Evolutionary conservation across 1,140 invertebrate genomes (phyloP).

Genomic region (Protaetia brevitarsis): DNA sequence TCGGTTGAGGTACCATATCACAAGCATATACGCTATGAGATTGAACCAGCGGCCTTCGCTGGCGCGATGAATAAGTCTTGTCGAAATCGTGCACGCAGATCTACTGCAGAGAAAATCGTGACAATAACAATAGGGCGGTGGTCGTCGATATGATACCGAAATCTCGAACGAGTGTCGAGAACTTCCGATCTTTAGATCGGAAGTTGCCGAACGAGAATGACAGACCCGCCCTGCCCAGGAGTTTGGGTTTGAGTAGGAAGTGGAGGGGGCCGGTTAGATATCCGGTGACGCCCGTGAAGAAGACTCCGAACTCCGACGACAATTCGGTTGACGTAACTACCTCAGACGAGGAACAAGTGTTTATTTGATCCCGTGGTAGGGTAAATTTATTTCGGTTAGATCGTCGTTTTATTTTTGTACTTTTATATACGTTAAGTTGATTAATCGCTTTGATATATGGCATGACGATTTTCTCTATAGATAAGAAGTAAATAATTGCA

Average conservation of each 20-base stretch:
- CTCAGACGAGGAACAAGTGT: constrained; percentile 48
- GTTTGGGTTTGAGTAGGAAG: constrained; percentile 53
- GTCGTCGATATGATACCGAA: constrained; percentile 43
- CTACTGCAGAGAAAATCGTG: constrained; percentile 26
- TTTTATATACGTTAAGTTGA: no score
- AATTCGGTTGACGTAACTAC: constrained; percentile 30
- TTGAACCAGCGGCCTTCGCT: no score
- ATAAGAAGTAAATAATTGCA: no score
- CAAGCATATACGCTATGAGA: constrained; percentile 45
- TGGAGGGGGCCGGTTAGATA: constrained; percentile 59
- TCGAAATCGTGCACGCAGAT: constrained; percentile 42
- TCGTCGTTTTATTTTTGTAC: no score
- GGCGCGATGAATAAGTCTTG: constrained; percentile 12
- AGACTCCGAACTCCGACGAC: constrained; percentile 26
- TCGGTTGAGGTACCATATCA: constrained; percentile 42
- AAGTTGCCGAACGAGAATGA: background rate
- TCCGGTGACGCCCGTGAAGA: constrained; percentile 56
- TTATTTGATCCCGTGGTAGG: no score
- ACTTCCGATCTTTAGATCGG: constrained; percentile 29
- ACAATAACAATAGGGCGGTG: constrained; percentile 35
- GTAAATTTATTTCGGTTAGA: no score
- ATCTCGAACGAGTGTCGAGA: constrained; percentile 18
- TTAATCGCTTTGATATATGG: no score
- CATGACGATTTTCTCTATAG: no score
- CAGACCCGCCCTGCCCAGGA: constrained; percentile 54